Base-by-base conservation (phyloP, 2,113 vertebrate species). In the Lynx canadensis region DNA sequence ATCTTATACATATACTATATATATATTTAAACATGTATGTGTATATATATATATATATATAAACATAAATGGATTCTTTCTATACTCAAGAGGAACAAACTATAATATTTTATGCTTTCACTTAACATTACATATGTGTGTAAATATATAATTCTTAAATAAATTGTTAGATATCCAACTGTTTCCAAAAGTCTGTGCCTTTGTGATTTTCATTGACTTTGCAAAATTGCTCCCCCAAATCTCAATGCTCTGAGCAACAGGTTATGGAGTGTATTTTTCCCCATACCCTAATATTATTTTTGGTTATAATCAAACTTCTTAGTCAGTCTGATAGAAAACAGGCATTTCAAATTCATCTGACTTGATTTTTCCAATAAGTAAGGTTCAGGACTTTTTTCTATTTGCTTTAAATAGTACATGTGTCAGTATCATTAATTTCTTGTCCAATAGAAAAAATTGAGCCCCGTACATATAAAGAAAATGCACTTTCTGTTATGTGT, bases 141-240 rank as follows among this genome's bases (percentile, higher is more conserved):
- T 2, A 93, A 84, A 80, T 79, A 93, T 12, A 41, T 52, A 81
- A 87, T 82, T 94, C 29, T 63, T 87, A 94, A 82, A 33, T 88
- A 88, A 91, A 95, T 38, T 18, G 0, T 31, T 57, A 57, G 6
- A 82, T 48, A 38, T 29, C 29, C 5, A 78, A 91, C 12, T 87
- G 36, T 60, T 68, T 76, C 41, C 7, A 27, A 85, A 69, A 78
- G 13, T 63, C 80, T 81, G 3, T 81, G 38, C 23, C 57, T 94
- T 50, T 91, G 21, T 60, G 48, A 76, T 60, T 89, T 63, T 78
- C 27, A 55, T 12, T 71, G 48, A 95, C 69, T 78, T 95, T 95
- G 23, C 3, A 91, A 60, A 91, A 91, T 1, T 48, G 10, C 3
- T 68, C 15, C 71, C 4, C 63, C 41, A 74, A 82, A 87, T 48